These are phyloP conservation scores for Micronycteris hirsuta DNA, from an alignment of 2,113 vertebrate species.

Conservation along the genomic window DNA sequence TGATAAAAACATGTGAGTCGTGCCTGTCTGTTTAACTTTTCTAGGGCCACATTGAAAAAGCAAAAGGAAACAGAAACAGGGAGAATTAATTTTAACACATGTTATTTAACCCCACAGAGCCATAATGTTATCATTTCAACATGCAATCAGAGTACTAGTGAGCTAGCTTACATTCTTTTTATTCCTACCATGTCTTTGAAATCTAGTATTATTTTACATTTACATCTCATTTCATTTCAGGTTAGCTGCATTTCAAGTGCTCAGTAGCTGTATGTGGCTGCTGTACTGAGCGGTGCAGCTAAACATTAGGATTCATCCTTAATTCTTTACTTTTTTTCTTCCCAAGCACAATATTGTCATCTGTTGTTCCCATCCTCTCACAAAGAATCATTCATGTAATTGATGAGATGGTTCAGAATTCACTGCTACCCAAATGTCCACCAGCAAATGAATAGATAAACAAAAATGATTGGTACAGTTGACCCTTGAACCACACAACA, in stretches of 20 bases:
- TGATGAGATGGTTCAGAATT: neutral
- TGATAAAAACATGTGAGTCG: neutral
- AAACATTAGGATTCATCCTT: neutral
- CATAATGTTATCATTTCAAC: neutral
- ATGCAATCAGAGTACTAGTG: neutral
- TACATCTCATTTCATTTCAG: no score
- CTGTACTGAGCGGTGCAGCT: no score
- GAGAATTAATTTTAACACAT: neutral
- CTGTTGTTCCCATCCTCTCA: neutral
- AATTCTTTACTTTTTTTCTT: neutral
- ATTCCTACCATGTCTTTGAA: neutral
- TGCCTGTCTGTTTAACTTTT: neutral
- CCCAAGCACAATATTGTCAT: neutral
- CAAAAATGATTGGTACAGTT: neutral
- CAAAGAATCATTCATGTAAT: neutral
- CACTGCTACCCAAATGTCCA: neutral
- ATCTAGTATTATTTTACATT: no score
- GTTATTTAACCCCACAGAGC: neutral
- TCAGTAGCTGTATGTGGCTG: no score
- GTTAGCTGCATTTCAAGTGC: no score
- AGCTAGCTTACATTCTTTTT: neutral
- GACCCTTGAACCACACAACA: neutral
- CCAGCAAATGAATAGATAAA: neutral
- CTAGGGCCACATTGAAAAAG: neutral
- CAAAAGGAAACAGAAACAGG: neutral